A percentile compares a stretch with the other conserved stretches of the same genome.
Evolutionary conservation across 2,888 invertebrate genomes (phyloP).

Genomic region (Hemaris fuciformis): DNA sequence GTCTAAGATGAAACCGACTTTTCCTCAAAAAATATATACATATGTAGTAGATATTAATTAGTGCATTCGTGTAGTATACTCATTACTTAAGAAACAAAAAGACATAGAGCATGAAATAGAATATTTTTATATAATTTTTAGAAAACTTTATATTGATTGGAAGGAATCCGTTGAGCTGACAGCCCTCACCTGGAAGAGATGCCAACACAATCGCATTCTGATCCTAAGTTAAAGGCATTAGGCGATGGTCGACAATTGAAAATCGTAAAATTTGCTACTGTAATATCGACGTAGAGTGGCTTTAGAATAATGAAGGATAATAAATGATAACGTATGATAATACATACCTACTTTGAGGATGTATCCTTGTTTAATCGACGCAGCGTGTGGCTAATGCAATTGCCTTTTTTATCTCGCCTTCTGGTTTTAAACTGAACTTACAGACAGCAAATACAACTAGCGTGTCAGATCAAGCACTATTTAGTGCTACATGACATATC

Average conservation of each 20-base stretch:
- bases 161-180: background rate
- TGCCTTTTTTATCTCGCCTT: background rate
- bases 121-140: too few species aligned
- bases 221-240: constrained; percentile 16
- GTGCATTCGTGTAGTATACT: too few species aligned
- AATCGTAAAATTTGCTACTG: constrained; percentile 9
- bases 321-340: background rate
- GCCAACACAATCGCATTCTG: background rate
- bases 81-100: too few species aligned
- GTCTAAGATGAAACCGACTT: too few species aligned
- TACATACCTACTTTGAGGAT: background rate
- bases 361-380: background rate
- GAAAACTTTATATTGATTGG: too few species aligned
- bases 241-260: constrained; percentile 3
- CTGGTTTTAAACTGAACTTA: background rate
- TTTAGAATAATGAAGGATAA: constrained; percentile 4
- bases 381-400: background rate
- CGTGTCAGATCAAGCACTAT: too few species aligned
- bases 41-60: too few species aligned
- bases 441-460: too few species aligned
- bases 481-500: too few species aligned
- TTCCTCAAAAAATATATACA: too few species aligned
- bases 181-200: background rate
- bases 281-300: background rate
- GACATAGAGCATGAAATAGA: too few species aligned